phyloP scores from a whole-genome alignment of 2,113 vertebrate genomes.

The Pyrgilauda ruficollis region DNA sequence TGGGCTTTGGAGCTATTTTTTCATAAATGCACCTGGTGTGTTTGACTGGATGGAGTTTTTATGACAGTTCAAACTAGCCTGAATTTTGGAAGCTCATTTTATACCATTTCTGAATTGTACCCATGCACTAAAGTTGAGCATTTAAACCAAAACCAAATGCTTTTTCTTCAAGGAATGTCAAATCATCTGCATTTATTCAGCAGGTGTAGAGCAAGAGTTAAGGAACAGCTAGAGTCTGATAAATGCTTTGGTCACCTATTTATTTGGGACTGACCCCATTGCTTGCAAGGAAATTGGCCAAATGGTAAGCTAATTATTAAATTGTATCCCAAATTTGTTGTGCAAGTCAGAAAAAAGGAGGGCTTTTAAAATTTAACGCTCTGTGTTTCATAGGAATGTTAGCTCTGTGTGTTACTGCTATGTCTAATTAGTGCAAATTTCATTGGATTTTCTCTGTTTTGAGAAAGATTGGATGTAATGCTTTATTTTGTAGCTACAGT shows the following conservation, averaged over 20 bases:
- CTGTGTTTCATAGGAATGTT: background rate
- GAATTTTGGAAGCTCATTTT: background rate
- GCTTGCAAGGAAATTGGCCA: background rate
- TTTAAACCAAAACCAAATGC: background rate
- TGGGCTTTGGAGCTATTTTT: background rate
- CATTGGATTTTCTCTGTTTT: background rate
- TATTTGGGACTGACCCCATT: background rate
- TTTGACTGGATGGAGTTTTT: background rate
- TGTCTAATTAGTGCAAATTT: background rate
- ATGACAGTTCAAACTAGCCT: background rate
- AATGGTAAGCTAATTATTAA: background rate
- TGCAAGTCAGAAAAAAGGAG: background rate
- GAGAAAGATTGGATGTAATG: background rate
- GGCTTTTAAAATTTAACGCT: background rate
- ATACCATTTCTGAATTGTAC: background rate
- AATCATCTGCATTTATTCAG: background rate
- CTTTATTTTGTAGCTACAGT: background rate
- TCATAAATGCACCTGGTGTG: rapidly evolving
- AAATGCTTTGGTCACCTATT: background rate
- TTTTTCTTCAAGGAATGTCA: background rate
- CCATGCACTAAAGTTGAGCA: background rate
- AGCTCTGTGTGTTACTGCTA: background rate
- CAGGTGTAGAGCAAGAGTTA: background rate
- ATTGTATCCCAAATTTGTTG: background rate
- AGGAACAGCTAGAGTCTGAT: background rate